Percentiles rank a stretch among this genome's conserved stretches.
phyloP scores from a whole-genome alignment of 1,140 invertebrate genomes.

The Copidosoma floridanum region DNA sequence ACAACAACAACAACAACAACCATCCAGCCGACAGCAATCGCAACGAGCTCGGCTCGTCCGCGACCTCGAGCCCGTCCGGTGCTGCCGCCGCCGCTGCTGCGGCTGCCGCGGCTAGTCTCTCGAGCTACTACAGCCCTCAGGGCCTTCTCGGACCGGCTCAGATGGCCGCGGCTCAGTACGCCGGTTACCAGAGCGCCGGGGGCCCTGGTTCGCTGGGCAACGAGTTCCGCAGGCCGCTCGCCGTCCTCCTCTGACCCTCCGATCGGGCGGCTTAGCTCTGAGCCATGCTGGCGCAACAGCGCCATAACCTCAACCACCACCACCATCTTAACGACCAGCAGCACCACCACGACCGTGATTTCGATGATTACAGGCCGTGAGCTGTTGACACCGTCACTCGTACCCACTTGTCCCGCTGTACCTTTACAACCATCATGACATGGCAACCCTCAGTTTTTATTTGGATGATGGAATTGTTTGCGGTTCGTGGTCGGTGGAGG shows the following conservation, averaged over 20 bases:
- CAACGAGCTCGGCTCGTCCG: conserved; percentile 56
- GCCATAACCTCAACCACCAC: too few relatives aligned
- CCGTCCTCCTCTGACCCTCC: conserved; percentile 88
- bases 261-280: conserved; percentile 57
- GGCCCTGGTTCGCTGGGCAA: conserved; percentile 53
- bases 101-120: conserved; percentile 60
- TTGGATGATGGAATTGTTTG: too few relatives aligned
- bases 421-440: too few relatives aligned
- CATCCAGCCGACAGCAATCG: conserved; percentile 54
- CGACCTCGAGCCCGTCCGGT: conserved; percentile 61
- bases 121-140: conserved; percentile 25
- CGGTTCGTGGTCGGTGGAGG: too few relatives aligned
- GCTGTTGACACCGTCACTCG: too few relatives aligned
- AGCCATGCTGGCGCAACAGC: conserved; percentile 36
- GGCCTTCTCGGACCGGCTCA: conserved; percentile 54
- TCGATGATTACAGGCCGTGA: too few relatives aligned
- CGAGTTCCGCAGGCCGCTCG: conserved; percentile 76
- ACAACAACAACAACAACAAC: neutral
- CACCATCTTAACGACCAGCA: too few relatives aligned
- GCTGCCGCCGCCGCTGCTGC: conserved; percentile 58
- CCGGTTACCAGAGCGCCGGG: conserved; percentile 60
- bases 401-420: too few relatives aligned
- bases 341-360: too few relatives aligned
- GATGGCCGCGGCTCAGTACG: conserved; percentile 67
- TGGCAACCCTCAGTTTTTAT: too few relatives aligned